These are phyloP conservation scores for Malthinus seriepunctatus DNA, from an alignment of 2,888 invertebrate genomes.

Conservation along the genomic window DNA sequence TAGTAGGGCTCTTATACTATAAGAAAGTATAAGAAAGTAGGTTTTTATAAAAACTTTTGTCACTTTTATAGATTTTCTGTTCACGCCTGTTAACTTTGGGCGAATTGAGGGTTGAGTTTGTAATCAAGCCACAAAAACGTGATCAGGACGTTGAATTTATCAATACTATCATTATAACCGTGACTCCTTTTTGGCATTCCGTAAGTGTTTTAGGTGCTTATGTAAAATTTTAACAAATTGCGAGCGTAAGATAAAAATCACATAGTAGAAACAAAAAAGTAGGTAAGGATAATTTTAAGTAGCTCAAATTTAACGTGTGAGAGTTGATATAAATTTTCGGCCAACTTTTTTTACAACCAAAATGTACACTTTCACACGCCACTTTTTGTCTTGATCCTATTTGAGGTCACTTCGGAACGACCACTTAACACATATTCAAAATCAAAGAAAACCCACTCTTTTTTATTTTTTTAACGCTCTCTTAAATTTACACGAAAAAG, in stretches of 20 bases:
- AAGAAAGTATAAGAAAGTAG: slow-evolving; percentile 3
- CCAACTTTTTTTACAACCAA: slow-evolving; percentile 14
- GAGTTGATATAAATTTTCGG: slow-evolving; percentile 1
- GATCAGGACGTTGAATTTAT: slow-evolving; percentile 4
- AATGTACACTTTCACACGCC: slow-evolving; percentile 19
- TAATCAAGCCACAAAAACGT: slow-evolving; percentile 7
- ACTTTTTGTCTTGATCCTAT: slow-evolving; percentile 20
- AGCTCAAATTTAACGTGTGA: too few species aligned
- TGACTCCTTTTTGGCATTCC: not conserved
- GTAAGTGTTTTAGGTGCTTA: not conserved
- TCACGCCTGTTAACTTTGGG: slow-evolving; percentile 6
- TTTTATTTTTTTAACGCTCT: too few species aligned
- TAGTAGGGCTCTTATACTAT: not conserved
- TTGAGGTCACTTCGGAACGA: slow-evolving; percentile 2
- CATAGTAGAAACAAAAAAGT: too few species aligned
- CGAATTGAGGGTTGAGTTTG: slow-evolving; percentile 4
- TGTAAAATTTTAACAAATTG: too few species aligned
- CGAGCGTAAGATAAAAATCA: too few species aligned
- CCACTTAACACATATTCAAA: too few species aligned
- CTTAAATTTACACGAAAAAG: too few species aligned
- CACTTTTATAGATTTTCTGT: slow-evolving; percentile 6
- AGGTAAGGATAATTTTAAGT: too few species aligned
- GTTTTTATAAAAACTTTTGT: slow-evolving; percentile 1
- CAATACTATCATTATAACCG: not conserved
- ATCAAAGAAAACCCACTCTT: not conserved